These are phyloP conservation scores for Lithobates pipiens DNA, from an alignment of 2,797 vertebrate genomes.

Conservation along the genomic window DNA sequence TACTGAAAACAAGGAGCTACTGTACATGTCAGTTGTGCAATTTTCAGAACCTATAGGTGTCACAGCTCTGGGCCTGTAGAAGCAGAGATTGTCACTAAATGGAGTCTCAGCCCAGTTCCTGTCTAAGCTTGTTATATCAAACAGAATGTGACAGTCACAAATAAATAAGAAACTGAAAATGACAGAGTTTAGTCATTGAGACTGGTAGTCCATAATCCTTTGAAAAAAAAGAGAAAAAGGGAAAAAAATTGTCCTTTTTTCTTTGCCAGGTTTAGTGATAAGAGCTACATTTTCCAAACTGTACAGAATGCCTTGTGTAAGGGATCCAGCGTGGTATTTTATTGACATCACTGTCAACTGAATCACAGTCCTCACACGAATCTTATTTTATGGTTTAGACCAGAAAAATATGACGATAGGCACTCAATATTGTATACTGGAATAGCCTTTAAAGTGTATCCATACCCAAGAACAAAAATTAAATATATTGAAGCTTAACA, in stretches of 20 bases:
- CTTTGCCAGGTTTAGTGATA: constrained; percentile 28
- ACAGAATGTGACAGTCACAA: constrained; percentile 40
- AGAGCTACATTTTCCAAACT: constrained; percentile 36
- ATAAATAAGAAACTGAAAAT: constrained; percentile 52
- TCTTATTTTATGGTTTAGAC: constrained; percentile 14
- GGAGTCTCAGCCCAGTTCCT: constrained; percentile 28
- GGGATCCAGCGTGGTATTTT: constrained; percentile 25
- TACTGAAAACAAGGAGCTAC: constrained; percentile 17
- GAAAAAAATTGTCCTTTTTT: background rate
- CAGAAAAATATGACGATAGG: constrained; percentile 8
- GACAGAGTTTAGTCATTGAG: constrained; percentile 36
- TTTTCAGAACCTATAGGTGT: constrained; percentile 36
- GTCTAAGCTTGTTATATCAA: constrained; percentile 38
- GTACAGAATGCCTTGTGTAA: constrained; percentile 23
- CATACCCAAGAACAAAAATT: background rate
- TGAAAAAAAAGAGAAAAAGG: background rate
- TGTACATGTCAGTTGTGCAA: background rate
- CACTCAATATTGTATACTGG: background rate
- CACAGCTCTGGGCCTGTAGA: background rate
- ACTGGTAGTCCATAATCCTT: constrained; percentile 24
- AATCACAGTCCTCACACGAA: constrained; percentile 18
- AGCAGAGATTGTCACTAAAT: constrained; percentile 35
- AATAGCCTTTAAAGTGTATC: background rate
- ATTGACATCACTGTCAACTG: constrained; percentile 39
- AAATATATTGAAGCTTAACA: background rate